Base-by-base conservation (phyloP, 2,113 vertebrate species). In the Ginglymostoma cirratum region DNA sequence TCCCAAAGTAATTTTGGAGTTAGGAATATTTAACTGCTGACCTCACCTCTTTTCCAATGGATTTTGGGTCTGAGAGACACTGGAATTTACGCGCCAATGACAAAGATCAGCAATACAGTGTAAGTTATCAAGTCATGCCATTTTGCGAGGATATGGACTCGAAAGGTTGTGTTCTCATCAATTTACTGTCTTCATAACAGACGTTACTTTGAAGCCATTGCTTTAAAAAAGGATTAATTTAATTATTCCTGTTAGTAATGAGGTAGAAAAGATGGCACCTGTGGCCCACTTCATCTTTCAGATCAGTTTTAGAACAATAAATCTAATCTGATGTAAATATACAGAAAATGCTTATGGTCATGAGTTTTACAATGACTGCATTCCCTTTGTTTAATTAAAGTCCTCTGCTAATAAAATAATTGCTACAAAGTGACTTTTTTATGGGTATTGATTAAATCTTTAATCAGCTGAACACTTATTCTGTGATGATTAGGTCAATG, bases 81-180 rank as follows among this genome's bases (percentile, higher is more conserved):
- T 30, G 42, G 42, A 70, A 69, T 45, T 48, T n/a, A 94, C 10
- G n/a, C 45, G 66, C 92, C 92, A 70, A 69, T 4, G 70, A 67
- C 92, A 45, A 38, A 94, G 38, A 94, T 70, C 92, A 94, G 92
- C 92, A 94, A 23, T 94, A 38, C 66, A 94, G 24, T 70, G 38
- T 70, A 94, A 45, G 8, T 70, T 70, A 67, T 45, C 10, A 94
- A 69, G n/a, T 12, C 92, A 38, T 2, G n/a, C n/a, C 45, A 24
- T 69, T 69, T 42, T 69, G 92, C 0, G 38, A 94, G 7, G 21
- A 69, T 8, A 0, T 94, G 65, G 3, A 21, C 61, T 42, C 3
- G 45, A 8, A 42, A 94, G 45, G 23, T 38, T 42, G n/a, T 8
- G 55, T 24, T 65, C 52, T 90, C 52, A 61, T 52, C 85, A 87